A percentile compares a stretch with the other conserved stretches of the same genome.
Evolutionary conservation across 2,797 vertebrate species (phyloP).

Genomic region (Anableps anableps): DNA sequence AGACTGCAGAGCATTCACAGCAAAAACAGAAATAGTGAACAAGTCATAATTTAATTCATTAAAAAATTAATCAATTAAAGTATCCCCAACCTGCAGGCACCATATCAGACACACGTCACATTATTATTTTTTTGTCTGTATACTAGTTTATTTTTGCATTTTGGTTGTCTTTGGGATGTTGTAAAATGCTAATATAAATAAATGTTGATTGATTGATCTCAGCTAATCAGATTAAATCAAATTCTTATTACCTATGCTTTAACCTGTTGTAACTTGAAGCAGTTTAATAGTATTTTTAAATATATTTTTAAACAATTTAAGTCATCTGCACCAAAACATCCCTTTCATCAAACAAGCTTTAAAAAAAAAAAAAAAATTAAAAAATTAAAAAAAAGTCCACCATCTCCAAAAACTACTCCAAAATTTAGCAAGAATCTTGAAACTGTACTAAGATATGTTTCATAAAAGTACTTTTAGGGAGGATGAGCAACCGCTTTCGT

Average conservation of each 20-base stretch:
- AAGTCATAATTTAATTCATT: no score
- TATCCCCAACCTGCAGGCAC: not conserved
- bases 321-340: no score
- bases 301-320: not conserved
- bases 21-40: no score
- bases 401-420: not conserved
- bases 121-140: no score
- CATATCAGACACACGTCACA: not conserved
- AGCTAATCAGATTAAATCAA: not conserved
- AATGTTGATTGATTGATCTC: not conserved
- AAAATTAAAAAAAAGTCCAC: not conserved
- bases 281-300: not conserved
- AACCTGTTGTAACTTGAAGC: not conserved
- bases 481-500: not conserved
- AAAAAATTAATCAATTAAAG: no score
- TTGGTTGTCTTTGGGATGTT: not conserved
- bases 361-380: no score
- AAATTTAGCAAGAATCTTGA: not conserved
- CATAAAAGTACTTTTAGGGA: not conserved
- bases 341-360: not conserved
- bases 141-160: not conserved
- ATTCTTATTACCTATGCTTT: not conserved
- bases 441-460: not conserved
- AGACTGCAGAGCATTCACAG: no score
- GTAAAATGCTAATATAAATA: not conserved